Base-by-base conservation (phyloP, 2,888 invertebrate species). In the Ectropis crepuscularia region DNA sequence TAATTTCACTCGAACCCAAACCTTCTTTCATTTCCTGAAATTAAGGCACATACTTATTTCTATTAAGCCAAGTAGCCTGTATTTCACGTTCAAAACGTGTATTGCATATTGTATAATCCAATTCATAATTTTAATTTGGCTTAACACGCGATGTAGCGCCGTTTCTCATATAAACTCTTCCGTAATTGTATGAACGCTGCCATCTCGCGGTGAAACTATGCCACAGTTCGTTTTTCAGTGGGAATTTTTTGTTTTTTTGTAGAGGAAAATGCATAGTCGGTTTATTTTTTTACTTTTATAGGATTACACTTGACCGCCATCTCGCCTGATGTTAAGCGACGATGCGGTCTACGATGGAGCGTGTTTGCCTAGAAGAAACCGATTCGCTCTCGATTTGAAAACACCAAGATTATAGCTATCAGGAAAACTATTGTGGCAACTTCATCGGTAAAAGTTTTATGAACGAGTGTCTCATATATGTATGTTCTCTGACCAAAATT, bases 131-230 rank as follows among this genome's bases (percentile, higher is more conserved):
- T n/a, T 69, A 70, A 73, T 69, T 68, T 55, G 47, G 12, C 45
- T 47, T 0, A 65, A 62, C 70, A 71, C 70, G 71, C 71, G 55
- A 71, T 61, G 59, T 11, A 68, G 71, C 69, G 64, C 63, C 57
- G 63, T 57, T 70, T 61, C 68, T 73, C 73, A 71, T 71, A 73
- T 69, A 71, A 74, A 76, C 74, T 71, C 73, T 72, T 59, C 69
- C 65, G 64, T 68, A 80, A 78, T 74, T 71, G 67, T 75, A 75
- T 72, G 68, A 72, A 78, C 75, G 75, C 75, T 64, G 68, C 73
- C 76, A 80, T 80, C 77, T 76, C 73, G 63, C 68, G 70, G 67
- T 65, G 67, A 67, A 60, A 70, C 74, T 48, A 39, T 38, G 10
- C 39, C 53, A 48, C 57, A 63, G 57, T 45, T 5, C 11, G 6